phyloP scores from a whole-genome alignment of 2,113 vertebrate genomes.

The Leucosticte australis region DNA sequence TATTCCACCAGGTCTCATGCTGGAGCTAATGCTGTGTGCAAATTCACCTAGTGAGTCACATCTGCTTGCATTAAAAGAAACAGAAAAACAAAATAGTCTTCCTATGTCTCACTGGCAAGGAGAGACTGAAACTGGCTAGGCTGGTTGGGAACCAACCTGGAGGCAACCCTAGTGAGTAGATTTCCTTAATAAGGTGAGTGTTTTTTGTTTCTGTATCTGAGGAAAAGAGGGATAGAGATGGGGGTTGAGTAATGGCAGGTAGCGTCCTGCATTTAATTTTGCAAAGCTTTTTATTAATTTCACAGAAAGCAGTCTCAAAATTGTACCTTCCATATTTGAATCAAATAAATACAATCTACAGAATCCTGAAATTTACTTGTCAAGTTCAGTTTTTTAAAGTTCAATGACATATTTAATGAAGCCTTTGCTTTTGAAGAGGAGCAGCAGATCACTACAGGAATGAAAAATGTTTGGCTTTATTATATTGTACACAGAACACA shows the following conservation, averaged over 20 bases:
- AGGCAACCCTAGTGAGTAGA: background rate
- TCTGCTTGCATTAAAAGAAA: background rate
- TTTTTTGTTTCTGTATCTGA: background rate
- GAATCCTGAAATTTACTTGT: background rate
- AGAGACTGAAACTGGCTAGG: constrained; percentile 20
- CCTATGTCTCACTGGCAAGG: constrained; percentile 4
- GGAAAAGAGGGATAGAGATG: background rate
- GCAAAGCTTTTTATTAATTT: background rate
- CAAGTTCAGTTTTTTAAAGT: background rate
- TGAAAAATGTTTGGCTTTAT: background rate
- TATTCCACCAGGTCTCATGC: background rate
- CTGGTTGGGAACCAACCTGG: constrained; percentile 38
- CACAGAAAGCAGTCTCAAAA: background rate
- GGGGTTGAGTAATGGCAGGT: background rate
- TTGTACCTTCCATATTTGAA: background rate
- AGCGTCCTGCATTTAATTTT: accelerated
- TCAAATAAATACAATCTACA: background rate
- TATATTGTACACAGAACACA: background rate
- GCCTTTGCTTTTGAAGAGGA: background rate
- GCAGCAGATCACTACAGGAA: background rate
- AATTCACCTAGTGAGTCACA: background rate
- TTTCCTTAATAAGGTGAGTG: background rate
- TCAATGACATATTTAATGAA: background rate
- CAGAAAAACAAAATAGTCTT: constrained; percentile 3
- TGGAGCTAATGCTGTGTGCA: background rate